Conservation (phyloP, 2,113 vertebrate species). For the Ochotona curzoniae region DNA sequence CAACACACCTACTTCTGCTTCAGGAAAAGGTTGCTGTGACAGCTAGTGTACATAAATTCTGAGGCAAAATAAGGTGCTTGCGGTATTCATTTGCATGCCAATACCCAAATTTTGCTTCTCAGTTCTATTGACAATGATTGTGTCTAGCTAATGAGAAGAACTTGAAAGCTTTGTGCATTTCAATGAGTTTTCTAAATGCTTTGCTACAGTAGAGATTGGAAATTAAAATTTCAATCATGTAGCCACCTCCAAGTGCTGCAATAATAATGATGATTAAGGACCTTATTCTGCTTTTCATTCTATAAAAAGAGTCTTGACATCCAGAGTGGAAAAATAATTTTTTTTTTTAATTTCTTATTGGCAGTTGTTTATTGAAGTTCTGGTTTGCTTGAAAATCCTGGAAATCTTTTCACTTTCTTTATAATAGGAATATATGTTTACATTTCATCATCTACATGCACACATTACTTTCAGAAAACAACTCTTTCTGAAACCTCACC, state of each 20-base stretch:
- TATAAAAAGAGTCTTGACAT: neutral
- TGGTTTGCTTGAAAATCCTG: neutral
- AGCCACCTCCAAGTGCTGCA: neutral
- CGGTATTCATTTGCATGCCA: conserved; percentile 46
- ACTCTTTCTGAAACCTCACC: conserved; percentile 1
- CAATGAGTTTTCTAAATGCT: conserved; percentile 35
- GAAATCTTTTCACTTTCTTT: conserved; percentile 45
- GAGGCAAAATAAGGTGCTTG: conserved; percentile 9
- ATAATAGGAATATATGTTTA: conserved; percentile 51
- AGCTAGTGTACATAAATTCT: conserved; percentile 8
- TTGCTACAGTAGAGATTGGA: neutral
- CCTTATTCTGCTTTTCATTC: conserved; percentile 46
- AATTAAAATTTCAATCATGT: conserved; percentile 63
- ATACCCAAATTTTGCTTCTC: conserved; percentile 29
- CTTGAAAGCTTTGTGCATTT: conserved; percentile 13
- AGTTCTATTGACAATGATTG: conserved; percentile 40
- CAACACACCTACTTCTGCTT: conserved; percentile 5
- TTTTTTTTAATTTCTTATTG: conserved; percentile 68
- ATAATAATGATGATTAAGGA: conserved; percentile 61
- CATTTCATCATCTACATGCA: neutral
- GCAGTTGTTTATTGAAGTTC: conserved; percentile 58
- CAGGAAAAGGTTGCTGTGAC: conserved; percentile 14
- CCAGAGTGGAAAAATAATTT: neutral
- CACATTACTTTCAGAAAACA: neutral
- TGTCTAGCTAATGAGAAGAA: conserved; percentile 30